phyloP scores from a whole-genome alignment of 1,140 invertebrate species.

The Adoxophyes honmai region DNA sequence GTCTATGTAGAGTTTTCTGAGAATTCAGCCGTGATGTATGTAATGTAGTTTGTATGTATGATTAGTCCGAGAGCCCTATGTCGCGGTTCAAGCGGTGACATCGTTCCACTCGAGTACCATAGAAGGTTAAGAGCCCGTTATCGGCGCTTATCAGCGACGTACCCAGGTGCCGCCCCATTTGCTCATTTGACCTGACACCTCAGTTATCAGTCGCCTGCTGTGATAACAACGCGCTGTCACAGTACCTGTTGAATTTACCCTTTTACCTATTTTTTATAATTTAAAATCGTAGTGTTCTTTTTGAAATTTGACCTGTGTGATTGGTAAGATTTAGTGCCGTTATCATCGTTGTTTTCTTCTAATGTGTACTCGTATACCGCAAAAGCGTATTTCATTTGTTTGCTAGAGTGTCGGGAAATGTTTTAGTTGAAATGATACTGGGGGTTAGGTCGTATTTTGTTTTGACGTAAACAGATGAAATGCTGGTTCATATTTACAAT shows the following conservation, averaged over 20 bases:
- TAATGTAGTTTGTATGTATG: no score
- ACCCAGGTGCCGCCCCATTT: slow-evolving; percentile 66
- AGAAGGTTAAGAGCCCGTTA: slow-evolving; percentile 75
- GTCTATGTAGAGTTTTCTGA: no score
- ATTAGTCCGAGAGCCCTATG: background rate
- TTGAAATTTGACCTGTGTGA: background rate
- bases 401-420: no score
- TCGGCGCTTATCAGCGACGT: slow-evolving; percentile 64
- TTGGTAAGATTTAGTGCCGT: background rate
- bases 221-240: slow-evolving; percentile 57
- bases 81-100: slow-evolving; percentile 32
- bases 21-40: no score
- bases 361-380: no score
- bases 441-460: no score
- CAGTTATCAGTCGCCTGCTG: slow-evolving; percentile 66
- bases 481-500: no score
- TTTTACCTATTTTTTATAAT: slow-evolving; percentile 24
- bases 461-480: no score
- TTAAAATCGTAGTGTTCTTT: background rate
- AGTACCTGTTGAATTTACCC: slow-evolving; percentile 55
- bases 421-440: no score
- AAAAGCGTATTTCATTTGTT: no score
- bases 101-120: slow-evolving; percentile 49
- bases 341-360: background rate
- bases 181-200: slow-evolving; percentile 74